Evolutionary conservation across 2,797 vertebrate species (phyloP).

Genomic region (Sebastes matsubarae): DNA sequence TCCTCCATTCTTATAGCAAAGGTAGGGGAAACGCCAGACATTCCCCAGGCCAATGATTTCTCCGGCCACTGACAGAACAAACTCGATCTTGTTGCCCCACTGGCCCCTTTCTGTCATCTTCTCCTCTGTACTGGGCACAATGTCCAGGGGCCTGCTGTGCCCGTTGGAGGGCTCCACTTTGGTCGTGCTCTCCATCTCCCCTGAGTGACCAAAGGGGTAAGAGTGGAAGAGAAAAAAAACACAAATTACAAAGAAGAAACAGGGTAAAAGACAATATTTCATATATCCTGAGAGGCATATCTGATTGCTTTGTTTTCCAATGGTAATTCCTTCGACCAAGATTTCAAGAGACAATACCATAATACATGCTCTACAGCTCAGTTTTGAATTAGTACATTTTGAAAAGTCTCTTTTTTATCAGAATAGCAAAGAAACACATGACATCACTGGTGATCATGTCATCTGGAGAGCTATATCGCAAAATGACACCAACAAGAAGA

Average conservation of each 20-base stretch:
- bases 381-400: neutral
- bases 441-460: neutral
- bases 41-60: slow-evolving; percentile 87
- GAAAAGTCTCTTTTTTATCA: neutral
- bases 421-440: neutral
- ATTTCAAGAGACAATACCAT: neutral
- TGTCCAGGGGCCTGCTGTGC: slow-evolving; percentile 71
- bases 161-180: slow-evolving; percentile 75
- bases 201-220: slow-evolving; percentile 26
- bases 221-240: neutral
- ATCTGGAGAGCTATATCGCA: too few species aligned
- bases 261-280: neutral
- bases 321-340: neutral
- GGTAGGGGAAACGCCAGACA: slow-evolving; percentile 87
- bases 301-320: neutral
- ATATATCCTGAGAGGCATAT: neutral
- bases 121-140: slow-evolving; percentile 70
- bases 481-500: too few species aligned
- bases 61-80: slow-evolving; percentile 84
- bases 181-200: slow-evolving; percentile 61
- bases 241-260: neutral
- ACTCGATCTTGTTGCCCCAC: slow-evolving; percentile 86
- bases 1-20: slow-evolving; percentile 87
- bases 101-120: slow-evolving; percentile 84
- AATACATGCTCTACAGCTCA: neutral